These are phyloP conservation scores for Actias luna DNA, from an alignment of 2,888 invertebrate genomes.

Conservation along the genomic window DNA sequence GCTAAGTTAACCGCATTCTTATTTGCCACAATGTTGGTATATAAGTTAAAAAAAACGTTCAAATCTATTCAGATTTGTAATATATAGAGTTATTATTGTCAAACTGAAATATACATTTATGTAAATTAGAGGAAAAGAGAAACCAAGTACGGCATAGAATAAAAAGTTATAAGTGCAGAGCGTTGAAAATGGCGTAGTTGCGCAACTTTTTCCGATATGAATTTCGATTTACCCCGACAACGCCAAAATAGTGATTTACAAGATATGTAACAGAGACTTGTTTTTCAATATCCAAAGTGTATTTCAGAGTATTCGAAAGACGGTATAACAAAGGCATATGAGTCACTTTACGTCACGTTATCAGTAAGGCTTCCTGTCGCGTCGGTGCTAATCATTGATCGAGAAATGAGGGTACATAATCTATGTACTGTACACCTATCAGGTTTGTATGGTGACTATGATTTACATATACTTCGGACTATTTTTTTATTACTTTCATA, in stretches of 20 bases:
- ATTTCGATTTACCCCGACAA: neutral
- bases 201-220: too few species aligned
- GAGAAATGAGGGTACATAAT: constrained; percentile 54
- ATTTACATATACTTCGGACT: neutral
- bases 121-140: too few species aligned
- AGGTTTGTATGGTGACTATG: constrained; percentile 26
- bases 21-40: too few species aligned
- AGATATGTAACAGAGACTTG: neutral
- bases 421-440: constrained; percentile 32
- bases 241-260: neutral
- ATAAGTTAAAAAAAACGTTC: too few species aligned
- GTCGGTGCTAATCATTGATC: constrained; percentile 44
- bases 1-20: too few species aligned
- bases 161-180: too few species aligned
- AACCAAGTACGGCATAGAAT: too few species aligned
- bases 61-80: too few species aligned
- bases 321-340: constrained; percentile 35
- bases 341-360: constrained; percentile 49
- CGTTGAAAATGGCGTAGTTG: too few species aligned
- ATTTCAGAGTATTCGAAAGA: constrained; percentile 12
- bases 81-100: too few species aligned
- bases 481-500: too few species aligned
- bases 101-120: too few species aligned
- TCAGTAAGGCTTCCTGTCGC: constrained; percentile 49
- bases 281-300: constrained; percentile 14